Conservation (phyloP, 2,113 vertebrate genomes). For the Vulpes lagopus region DNA sequence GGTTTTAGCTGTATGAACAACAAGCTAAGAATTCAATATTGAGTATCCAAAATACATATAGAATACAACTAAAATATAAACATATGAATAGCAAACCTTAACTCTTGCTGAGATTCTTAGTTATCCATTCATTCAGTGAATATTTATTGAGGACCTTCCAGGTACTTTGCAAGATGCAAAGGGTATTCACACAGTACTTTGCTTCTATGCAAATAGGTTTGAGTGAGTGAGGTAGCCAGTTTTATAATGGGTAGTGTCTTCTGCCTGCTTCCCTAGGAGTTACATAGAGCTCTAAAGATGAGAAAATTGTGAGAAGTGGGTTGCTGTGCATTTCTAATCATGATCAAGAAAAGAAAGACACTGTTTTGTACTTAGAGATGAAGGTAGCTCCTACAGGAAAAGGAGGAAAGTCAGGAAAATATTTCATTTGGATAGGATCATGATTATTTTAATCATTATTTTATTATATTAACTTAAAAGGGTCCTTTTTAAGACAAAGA, state of each 20-base stretch:
- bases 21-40: background rate
- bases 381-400: background rate
- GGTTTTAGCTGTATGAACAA: background rate
- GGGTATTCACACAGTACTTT: background rate
- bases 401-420: background rate
- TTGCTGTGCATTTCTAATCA: background rate
- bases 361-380: background rate
- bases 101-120: background rate
- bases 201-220: background rate
- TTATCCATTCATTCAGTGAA: background rate
- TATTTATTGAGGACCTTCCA: constrained; percentile 13
- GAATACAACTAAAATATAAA: background rate
- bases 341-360: background rate
- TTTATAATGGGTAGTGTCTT: background rate
- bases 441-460: background rate
- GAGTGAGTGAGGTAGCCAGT: background rate
- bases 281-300: background rate
- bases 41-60: background rate
- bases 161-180: background rate
- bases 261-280: background rate
- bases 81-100: background rate
- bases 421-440: background rate
- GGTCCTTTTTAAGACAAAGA: background rate
- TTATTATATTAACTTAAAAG: background rate
- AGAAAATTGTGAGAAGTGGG: background rate